These are phyloP conservation scores for Ceyx cyanopectus DNA, from an alignment of 2,113 vertebrate species.

Conservation along the genomic window DNA sequence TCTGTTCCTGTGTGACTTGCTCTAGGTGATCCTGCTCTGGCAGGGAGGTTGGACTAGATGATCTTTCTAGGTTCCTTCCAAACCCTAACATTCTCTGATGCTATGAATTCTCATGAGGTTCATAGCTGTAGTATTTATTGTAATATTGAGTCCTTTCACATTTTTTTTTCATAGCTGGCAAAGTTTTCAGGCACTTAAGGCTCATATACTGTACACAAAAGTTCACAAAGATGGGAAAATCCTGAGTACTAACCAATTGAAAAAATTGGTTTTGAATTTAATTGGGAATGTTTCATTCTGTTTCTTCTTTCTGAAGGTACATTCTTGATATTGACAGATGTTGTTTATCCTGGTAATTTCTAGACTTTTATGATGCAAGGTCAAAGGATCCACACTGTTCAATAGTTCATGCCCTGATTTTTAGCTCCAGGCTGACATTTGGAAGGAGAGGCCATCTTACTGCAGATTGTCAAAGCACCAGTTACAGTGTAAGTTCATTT, in stretches of 20 bases:
- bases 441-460: neutral
- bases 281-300: neutral
- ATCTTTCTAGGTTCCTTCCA: too few relatives aligned
- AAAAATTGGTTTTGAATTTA: neutral
- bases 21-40: too few relatives aligned
- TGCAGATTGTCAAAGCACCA: neutral
- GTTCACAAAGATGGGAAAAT: neutral
- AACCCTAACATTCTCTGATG: too few relatives aligned
- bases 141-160: neutral
- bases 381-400: neutral
- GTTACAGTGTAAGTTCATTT: neutral
- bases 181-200: neutral
- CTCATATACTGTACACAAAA: neutral
- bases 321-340: neutral
- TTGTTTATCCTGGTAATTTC: neutral
- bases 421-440: neutral
- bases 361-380: neutral
- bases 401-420: neutral
- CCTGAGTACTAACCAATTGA: neutral
- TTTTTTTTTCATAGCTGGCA: neutral
- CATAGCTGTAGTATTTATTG: neutral
- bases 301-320: neutral
- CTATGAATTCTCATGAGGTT: neutral
- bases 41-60: too few relatives aligned
- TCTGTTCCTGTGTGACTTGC: too few relatives aligned